phyloP scores from a whole-genome alignment of 1,140 invertebrate species.

The Cryptotermes secundus region DNA sequence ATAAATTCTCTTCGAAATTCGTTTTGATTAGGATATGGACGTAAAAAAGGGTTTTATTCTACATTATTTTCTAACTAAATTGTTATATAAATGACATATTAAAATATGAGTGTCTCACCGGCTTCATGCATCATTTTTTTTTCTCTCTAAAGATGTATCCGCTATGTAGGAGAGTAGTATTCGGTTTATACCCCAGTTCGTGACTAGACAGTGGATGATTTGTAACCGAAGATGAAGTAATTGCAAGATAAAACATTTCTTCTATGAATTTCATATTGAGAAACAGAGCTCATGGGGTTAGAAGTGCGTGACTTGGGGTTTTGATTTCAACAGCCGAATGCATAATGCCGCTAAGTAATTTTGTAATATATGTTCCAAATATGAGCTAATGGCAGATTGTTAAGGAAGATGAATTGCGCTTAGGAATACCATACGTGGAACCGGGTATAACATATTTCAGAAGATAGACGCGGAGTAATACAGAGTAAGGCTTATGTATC shows the following conservation, averaged over 20 bases:
- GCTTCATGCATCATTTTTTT: not conserved
- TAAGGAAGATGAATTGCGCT: not conserved
- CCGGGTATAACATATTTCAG: not conserved
- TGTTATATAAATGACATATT: no score
- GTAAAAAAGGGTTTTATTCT: no score
- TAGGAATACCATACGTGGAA: not conserved
- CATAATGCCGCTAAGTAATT: not conserved
- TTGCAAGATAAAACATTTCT: not conserved
- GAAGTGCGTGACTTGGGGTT: not conserved
- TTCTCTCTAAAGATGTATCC: not conserved
- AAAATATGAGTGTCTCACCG: no score
- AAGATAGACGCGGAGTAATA: not conserved
- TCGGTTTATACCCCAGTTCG: not conserved
- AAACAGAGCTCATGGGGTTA: not conserved
- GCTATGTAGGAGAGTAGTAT: not conserved
- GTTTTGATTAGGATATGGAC: no score
- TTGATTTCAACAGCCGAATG: not conserved
- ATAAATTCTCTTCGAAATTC: no score
- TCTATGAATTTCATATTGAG: not conserved
- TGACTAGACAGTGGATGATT: not conserved
- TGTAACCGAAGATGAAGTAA: slow-evolving; percentile 5
- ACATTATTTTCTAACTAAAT: no score
- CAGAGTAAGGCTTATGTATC: not conserved
- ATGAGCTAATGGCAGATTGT: not conserved
- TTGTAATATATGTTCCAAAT: not conserved